Base-by-base conservation (phyloP, 1,140 invertebrate genomes). In the Drosophila burlai region DNA sequence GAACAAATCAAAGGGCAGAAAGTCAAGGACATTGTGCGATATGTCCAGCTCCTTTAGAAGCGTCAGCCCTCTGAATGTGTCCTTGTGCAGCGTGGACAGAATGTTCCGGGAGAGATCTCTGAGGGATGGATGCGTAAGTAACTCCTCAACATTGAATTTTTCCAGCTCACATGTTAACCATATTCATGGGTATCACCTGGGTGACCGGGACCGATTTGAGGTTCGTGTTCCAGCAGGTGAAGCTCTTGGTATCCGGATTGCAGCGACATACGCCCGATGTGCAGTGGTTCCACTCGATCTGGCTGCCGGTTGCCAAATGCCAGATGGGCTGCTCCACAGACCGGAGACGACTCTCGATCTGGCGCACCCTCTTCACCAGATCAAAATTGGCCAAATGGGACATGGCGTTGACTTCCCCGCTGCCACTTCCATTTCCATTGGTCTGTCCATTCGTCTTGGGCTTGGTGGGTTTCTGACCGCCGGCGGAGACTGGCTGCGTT, bases 271-370 rank as follows among this genome's bases (percentile, higher is more conserved):
- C 94, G 2, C 95, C 95, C 63, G 95, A 95, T 2, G 94, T 94
- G 89, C 96, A 97, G 31, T 95, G 94, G n/a, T 95, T 94, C 96
- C 96, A 97, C 49, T 94, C 95, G 84, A 16, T 95, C 94, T 68
- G 94, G 93, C 46, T 93, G 92, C 72, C 94, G 92, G 55, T 94
- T 29, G 83, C 73, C 73, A 96, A 94, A 59, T 94, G 94, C 96
- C 96, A 97, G 45, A 96, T 96, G 95, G 96, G 95, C 91, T 97
- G 96, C 93, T 97, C 96, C 68, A 97, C 95, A 1, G 96, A 96
- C 67, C 95, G 93, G 11, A 97, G 84, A 59, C 96, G 93, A 64
- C 95, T 94, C 76, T 97, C 96, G 21, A 97, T 92, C 66, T 95
- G 94, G 0, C 91, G 74, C 26, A 92, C 89, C 15, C 94, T 74